Conservation (phyloP, 1,140 invertebrate species). For the Drosophila sulfurigaster region DNA sequence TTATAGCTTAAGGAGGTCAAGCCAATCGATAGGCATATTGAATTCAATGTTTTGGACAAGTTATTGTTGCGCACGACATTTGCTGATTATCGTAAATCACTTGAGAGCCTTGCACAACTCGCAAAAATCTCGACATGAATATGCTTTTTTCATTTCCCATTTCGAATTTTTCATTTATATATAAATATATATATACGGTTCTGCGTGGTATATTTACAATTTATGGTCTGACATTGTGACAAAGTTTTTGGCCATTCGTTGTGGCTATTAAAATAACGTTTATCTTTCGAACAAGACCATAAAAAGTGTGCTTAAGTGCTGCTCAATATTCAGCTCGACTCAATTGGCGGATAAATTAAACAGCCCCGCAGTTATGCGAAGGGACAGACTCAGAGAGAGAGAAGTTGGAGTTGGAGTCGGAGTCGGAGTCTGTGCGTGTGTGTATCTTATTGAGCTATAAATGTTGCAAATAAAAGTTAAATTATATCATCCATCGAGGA, state of each 20-base stretch:
- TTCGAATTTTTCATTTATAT: not conserved
- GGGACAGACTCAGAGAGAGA: not conserved
- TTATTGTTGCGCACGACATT: slow-evolving; percentile 33
- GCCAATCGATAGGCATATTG: slow-evolving; percentile 29
- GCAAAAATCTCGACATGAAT: slow-evolving; percentile 3
- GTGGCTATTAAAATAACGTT: slow-evolving; percentile 70
- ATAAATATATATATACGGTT: not conserved
- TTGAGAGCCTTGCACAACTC: not conserved
- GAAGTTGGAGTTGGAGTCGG: not conserved
- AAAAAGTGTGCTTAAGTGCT: slow-evolving; percentile 61
- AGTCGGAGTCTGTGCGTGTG: slow-evolving; percentile 18
- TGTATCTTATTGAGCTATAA: slow-evolving; percentile 78
- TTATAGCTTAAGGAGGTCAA: slow-evolving; percentile 36
- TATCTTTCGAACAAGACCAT: slow-evolving; percentile 40
- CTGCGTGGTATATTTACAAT: slow-evolving; percentile 17
- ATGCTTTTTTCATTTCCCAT: not conserved
- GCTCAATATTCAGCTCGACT: slow-evolving; percentile 59
- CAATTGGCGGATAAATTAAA: slow-evolving; percentile 54
- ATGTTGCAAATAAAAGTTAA: slow-evolving; percentile 80
- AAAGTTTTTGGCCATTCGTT: slow-evolving; percentile 31
- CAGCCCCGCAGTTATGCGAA: slow-evolving; percentile 9
- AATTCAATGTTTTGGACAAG: slow-evolving; percentile 22
- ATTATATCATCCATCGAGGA: slow-evolving; percentile 57
- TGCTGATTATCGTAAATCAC: slow-evolving; percentile 35
- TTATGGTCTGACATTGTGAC: slow-evolving; percentile 24